phyloP scores from a whole-genome alignment of 1,140 invertebrate species.

The Drosophila rufa region DNA sequence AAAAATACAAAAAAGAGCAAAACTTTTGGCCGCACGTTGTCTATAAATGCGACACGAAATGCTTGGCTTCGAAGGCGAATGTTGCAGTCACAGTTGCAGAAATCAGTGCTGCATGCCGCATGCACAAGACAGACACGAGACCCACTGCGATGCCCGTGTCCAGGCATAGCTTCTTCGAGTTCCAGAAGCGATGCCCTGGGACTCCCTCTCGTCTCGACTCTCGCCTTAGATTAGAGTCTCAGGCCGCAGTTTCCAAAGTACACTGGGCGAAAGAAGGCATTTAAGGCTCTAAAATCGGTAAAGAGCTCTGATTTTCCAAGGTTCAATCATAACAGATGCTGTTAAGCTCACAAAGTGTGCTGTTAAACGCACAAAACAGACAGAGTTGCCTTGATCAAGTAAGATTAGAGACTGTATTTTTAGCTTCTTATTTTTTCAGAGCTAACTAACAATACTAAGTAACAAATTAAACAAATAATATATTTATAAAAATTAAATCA shows the following conservation, averaged over 20 bases:
- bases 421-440: no score
- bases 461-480: no score
- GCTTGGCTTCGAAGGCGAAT: conserved; percentile 56
- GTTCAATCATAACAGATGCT: no score
- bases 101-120: conserved; percentile 53
- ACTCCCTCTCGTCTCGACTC: background rate
- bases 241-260: background rate
- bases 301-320: no score
- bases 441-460: no score
- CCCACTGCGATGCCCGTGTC: conserved; percentile 68
- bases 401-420: no score
- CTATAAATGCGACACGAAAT: conserved; percentile 80
- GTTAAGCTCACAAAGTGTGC: no score
- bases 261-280: background rate
- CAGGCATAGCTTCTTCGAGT: conserved; percentile 15
- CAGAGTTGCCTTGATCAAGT: no score
- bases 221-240: conserved; percentile 11
- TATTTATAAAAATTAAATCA: no score
- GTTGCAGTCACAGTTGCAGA: conserved; percentile 31
- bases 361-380: no score
- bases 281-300: no score
- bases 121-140: conserved; percentile 32
- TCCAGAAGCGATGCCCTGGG: background rate
- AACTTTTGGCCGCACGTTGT: conserved; percentile 71
- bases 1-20: background rate